Conservation (phyloP, 2,113 vertebrate species). For the Pomatorhinus ruficollis region DNA sequence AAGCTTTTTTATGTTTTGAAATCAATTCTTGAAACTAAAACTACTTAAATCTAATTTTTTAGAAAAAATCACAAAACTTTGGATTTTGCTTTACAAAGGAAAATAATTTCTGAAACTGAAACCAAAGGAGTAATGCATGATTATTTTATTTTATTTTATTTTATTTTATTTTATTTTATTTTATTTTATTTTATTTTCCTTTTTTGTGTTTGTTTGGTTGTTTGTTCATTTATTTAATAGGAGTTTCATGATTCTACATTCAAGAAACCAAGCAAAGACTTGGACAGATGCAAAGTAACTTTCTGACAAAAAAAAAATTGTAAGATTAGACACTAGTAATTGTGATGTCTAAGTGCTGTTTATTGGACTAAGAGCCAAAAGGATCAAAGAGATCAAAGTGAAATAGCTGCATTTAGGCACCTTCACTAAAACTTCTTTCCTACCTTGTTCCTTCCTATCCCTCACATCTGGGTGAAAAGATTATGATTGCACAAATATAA, state of each 20-base stretch:
- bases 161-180: too few species aligned
- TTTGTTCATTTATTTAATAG: neutral
- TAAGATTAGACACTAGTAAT: neutral
- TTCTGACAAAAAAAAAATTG: neutral
- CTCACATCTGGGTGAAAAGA: neutral
- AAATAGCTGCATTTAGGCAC: neutral
- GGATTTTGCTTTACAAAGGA: neutral
- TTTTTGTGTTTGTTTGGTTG: neutral
- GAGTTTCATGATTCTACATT: neutral
- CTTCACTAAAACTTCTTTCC: neutral
- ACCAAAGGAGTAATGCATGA: fast-evolving
- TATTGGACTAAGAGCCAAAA: neutral
- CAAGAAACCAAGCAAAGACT: neutral
- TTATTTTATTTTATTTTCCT: neutral
- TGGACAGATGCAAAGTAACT: neutral
- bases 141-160: neutral
- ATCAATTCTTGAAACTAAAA: neutral
- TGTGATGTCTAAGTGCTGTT: neutral
- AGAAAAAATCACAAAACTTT: neutral
- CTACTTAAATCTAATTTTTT: neutral
- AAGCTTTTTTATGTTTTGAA: neutral
- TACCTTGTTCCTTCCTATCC: neutral
- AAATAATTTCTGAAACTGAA: neutral
- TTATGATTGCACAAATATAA: neutral
- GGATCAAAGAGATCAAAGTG: neutral